Base-by-base conservation (phyloP, 2,113 vertebrate genomes). In the Ictidomys tridecemlineatus region DNA sequence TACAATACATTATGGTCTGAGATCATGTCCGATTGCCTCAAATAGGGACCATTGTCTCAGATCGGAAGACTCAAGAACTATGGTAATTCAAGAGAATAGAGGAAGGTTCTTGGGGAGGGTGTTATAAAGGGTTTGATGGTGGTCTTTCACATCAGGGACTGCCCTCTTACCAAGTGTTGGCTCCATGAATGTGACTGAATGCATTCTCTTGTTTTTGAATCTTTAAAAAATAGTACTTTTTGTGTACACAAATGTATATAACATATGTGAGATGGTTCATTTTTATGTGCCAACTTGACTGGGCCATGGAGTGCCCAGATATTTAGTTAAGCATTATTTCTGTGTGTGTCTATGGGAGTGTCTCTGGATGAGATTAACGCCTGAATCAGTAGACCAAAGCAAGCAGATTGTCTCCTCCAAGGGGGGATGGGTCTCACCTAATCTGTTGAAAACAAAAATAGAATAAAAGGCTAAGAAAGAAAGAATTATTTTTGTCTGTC, bases 1-100 rank as follows among this genome's bases (percentile, higher is more conserved):
- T 87, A 51, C 77, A 42, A 51, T 83, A 89, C 56, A 86, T 96
- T 98, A 97, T 24, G 2, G 94, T 86, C 90, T 97, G 96, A 95
- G 84, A 79, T 61, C 51, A 92, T 63, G 39, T 95, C 98, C 58
- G 78, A 86, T 95, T 26, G 34, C 84, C 45, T 90, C 72, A 69
- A n/a, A 3, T 80, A 56, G 24, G 93, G 96, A 97, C 51, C 53
- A 88, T 4, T 48, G 79, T 85, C 94, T 94, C 84, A 84, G 73
- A 85, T 67, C 10, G 6, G 78, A 78, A 12, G 63, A 48, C 70
- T 73, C 34, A 39, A 13, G 13, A 6, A 89, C 45, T 20, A 5
- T 45, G 45, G 45, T 17, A 76, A 89, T 73, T 78, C 42, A 45
- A 63, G 84, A 91, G 86, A 37, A 51, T 7, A 58, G 82, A 85